Evolutionary conservation across 2,888 invertebrate species (phyloP), one percentile per base, ranked within the genome.

Genomic region (Calameuta pallipes): DNA sequence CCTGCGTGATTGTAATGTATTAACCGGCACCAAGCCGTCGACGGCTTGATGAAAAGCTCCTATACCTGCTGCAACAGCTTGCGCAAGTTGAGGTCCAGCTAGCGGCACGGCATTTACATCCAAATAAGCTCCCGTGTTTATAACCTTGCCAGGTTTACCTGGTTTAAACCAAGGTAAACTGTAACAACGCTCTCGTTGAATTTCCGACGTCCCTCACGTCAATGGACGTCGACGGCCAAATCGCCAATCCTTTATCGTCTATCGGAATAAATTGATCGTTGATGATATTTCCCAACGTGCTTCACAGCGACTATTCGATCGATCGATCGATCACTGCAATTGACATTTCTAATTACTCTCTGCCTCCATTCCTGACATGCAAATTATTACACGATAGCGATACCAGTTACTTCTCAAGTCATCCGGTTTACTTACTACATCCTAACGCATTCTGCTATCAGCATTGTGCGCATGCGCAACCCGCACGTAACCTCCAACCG

Each of bases 101-200:
- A 80, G 81, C 79, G 80, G 82, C 79, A 81, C 82, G 82, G 80
- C 86, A 87, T 88, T 88, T 88, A 87, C 88, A 87, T 88, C 86
- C 87, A 87, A 88, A 88, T 87, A 86, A 87, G 83, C 84, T 82
- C 78, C 73, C 81, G 80, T 82, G 84, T 83, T 86, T 86, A 86
- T 87, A 86, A 84, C 81, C 83, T 82, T 80, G 81, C 80, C 76
- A 79, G 83, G 87, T 86, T 87, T 85, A 85, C 84, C 80, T 69
- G 79, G 73, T 73, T 75, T 76, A 73, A 78, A 70, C 75, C 56
- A 23, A 56, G 56, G 56, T 56, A 56, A 56, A 56, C 56, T 15
- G 23, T 56, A 56, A 56, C 56, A 9, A 23, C 9, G 56, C 56
- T 23, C 23, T 23, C 56, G 56, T 56, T 9, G 56, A 23, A 23